A percentile compares a stretch with the other conserved stretches of the same genome.
Conservation (phyloP, 92 coral and sea anemone genomes). For the Palythoa grandiflora region DNA sequence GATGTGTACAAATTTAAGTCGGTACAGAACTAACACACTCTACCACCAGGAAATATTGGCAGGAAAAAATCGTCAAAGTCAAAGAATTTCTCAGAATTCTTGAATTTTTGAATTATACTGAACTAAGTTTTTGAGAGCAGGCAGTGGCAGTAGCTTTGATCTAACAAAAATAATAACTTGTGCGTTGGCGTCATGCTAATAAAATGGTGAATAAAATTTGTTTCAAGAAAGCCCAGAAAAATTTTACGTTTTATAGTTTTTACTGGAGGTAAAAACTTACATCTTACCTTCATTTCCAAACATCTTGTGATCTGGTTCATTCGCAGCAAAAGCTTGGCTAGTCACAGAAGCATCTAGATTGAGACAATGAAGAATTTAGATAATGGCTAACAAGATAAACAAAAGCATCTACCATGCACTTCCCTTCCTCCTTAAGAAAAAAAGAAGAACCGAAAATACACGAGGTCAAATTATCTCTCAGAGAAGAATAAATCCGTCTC, state of each 20-base stretch:
- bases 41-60: no score
- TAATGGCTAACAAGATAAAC: neutral
- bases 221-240: neutral
- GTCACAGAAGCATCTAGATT: constrained; percentile 39
- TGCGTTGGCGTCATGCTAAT: no score
- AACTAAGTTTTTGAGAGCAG: no score
- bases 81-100: no score
- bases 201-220: no score
- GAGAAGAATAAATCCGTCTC: neutral
- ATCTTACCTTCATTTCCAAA: constrained; percentile 27
- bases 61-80: no score
- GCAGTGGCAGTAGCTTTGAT: no score
- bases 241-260: neutral
- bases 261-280: neutral
- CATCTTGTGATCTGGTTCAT: neutral
- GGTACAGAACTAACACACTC: no score
- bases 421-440: neutral
- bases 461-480: neutral
- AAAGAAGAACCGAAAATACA: neutral
- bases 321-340: constrained; percentile 35
- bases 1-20: no score
- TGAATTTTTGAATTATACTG: no score
- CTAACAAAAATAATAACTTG: no score
- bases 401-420: neutral
- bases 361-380: neutral